These are phyloP conservation scores for Nylanderia fulva DNA, from an alignment of 1,140 invertebrate genomes.

Conservation along the genomic window DNA sequence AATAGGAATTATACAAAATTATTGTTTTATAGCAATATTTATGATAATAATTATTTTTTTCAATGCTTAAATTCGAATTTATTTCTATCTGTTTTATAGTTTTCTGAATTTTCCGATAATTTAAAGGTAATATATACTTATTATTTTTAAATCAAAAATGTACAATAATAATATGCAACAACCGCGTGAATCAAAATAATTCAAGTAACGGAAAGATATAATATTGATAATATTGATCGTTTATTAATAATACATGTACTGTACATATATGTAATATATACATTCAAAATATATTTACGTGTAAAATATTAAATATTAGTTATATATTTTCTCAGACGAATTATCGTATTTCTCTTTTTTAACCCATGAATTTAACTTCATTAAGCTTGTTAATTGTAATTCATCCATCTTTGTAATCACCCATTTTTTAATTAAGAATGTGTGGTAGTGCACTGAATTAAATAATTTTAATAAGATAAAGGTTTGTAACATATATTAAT, in stretches of 20 bases:
- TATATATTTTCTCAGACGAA: neutral
- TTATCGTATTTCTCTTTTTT: neutral
- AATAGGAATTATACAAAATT: neutral
- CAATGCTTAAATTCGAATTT: neutral
- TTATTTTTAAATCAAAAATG: neutral
- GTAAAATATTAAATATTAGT: neutral
- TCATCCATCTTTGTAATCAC: too few species aligned
- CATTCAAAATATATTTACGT: neutral
- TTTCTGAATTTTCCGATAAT: neutral
- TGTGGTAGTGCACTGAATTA: too few species aligned
- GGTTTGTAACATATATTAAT: too few species aligned
- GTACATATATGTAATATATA: neutral
- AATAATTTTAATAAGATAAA: too few species aligned
- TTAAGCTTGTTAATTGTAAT: too few species aligned
- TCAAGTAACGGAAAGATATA: neutral
- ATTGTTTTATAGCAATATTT: conserved; percentile 11
- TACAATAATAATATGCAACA: too few species aligned
- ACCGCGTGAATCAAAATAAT: neutral
- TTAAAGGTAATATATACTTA: neutral
- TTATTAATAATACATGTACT: neutral
- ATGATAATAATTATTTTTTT: neutral
- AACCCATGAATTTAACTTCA: neutral
- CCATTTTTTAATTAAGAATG: too few species aligned
- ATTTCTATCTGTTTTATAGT: too few species aligned
- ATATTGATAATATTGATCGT: neutral